Conservation (phyloP, 2,797 vertebrate genomes). For the Mycteria americana region DNA sequence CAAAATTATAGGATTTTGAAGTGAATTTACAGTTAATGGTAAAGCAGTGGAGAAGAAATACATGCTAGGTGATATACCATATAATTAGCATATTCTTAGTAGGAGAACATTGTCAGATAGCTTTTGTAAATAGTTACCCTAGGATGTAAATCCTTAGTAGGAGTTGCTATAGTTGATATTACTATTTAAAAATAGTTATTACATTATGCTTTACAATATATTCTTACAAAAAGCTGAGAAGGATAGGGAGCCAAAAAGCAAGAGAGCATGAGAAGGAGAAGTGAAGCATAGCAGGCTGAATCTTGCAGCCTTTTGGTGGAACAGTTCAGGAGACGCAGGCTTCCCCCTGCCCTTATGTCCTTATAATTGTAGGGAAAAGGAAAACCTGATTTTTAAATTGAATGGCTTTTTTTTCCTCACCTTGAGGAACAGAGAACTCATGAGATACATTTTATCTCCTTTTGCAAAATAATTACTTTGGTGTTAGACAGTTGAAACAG, state of each 20-base stretch:
- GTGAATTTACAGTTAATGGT: not conserved
- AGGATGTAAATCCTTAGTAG: not conserved
- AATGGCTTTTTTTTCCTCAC: not conserved
- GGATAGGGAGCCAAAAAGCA: not conserved
- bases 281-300: not conserved
- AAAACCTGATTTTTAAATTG: not conserved
- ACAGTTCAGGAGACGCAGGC: not conserved
- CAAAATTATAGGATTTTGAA: slow-evolving; percentile 36
- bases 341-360: not conserved
- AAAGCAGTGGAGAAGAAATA: not conserved
- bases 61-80: not conserved
- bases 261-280: not conserved
- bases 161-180: not conserved
- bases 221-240: not conserved
- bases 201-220: not conserved
- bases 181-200: not conserved
- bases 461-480: not conserved
- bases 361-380: not conserved
- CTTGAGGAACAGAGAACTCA: not conserved
- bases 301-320: not conserved
- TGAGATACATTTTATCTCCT: not conserved
- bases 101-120: not conserved
- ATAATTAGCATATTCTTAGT: not conserved
- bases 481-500: not conserved
- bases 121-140: not conserved